Conservation (phyloP, 2,113 vertebrate genomes). For the Galemys pyrenaicus region DNA sequence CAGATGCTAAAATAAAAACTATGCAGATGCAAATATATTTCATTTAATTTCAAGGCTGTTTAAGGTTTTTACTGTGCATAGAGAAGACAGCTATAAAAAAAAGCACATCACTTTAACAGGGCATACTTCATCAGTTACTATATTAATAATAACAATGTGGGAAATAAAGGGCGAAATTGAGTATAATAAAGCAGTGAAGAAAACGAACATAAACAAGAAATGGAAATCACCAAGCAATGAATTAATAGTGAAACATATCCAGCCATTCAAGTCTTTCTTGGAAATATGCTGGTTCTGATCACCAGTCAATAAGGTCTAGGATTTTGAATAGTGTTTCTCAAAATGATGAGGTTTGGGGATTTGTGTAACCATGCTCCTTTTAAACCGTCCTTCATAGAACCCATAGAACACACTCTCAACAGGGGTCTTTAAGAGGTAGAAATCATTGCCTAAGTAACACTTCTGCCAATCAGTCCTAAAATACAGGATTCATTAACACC, state of each 20-base stretch:
- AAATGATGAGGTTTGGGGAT: background rate
- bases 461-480: conserved; percentile 27
- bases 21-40: conserved; percentile 76
- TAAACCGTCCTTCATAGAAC: background rate
- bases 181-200: conserved; percentile 75
- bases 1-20: conserved; percentile 79
- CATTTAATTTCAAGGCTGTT: conserved; percentile 82
- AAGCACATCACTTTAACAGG: conserved; percentile 71
- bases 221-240: conserved; percentile 72
- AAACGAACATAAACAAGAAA: conserved; percentile 74
- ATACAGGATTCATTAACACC: background rate
- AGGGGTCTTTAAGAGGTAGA: background rate
- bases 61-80: conserved; percentile 71
- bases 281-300: conserved; percentile 3
- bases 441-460: background rate
- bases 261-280: conserved; percentile 42
- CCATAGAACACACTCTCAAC: background rate
- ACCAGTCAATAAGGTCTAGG: background rate
- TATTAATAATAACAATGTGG: conserved; percentile 81
- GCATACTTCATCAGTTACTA: conserved; percentile 81
- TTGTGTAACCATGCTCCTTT: background rate
- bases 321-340: conserved; percentile 14
- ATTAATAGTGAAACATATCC: conserved; percentile 53
- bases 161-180: conserved; percentile 85
- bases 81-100: conserved; percentile 78